phyloP scores from a whole-genome alignment of 2,888 invertebrate genomes.

The Lottia scabra region DNA sequence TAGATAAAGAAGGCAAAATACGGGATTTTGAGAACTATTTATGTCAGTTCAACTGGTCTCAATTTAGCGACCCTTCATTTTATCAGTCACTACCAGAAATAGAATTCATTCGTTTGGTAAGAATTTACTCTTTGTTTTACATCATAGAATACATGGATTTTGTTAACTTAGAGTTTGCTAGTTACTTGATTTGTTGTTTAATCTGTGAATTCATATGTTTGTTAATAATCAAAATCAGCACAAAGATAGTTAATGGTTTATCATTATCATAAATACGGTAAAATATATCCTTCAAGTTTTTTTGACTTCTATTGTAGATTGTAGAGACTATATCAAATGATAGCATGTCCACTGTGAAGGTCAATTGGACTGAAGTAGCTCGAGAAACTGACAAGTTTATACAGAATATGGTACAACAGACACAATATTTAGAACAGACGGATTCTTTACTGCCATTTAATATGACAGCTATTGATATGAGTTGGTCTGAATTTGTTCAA shows the following conservation, averaged over 20 bases:
- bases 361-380: background rate
- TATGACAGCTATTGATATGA: slow-evolving; percentile 36
- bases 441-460: slow-evolving; percentile 31
- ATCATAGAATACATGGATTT: no score
- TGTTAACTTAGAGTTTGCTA: no score
- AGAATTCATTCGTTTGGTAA: no score
- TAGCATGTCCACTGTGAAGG: background rate
- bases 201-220: no score
- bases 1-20: background rate
- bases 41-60: slow-evolving; percentile 24
- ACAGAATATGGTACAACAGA: background rate
- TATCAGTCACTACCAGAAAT: no score
- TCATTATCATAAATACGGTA: no score
- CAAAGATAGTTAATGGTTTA: no score
- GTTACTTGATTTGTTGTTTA: no score
- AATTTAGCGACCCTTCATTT: no score
- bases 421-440: background rate
- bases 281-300: no score
- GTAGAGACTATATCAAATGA: background rate
- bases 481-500: slow-evolving; percentile 41
- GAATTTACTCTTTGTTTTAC: no score
- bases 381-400: background rate
- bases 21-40: slow-evolving; percentile 21
- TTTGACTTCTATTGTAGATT: background rate
- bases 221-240: no score